phyloP scores from a whole-genome alignment of 2,888 invertebrate genomes.

The Julus scanicus region DNA sequence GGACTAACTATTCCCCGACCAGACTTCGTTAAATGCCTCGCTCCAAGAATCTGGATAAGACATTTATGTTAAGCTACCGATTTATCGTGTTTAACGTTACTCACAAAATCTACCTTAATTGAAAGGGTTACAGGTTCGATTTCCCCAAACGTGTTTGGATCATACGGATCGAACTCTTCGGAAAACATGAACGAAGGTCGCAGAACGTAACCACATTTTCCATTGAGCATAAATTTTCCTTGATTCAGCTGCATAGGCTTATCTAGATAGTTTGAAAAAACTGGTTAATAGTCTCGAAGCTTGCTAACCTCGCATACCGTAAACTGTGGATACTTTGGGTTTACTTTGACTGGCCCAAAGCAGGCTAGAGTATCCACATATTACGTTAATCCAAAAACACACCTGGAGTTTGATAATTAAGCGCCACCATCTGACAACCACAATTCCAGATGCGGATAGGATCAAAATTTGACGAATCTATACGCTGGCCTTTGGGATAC shows the following conservation, averaged over 20 bases:
- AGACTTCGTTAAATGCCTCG: constrained; percentile 84
- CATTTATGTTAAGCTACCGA: not conserved
- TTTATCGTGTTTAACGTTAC: too few species aligned
- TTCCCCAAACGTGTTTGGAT: constrained; percentile 73
- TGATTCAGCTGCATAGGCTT: constrained; percentile 96
- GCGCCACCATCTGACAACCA: constrained; percentile 96
- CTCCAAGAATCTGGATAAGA: constrained; percentile 78
- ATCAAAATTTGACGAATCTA: constrained; percentile 97
- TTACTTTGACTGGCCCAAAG: too few species aligned
- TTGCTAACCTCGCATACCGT: too few species aligned
- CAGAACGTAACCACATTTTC: constrained; percentile 89
- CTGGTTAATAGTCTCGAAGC: not conserved
- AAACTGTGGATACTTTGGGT: too few species aligned
- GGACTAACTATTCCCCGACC: constrained; percentile 88
- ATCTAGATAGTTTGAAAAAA: constrained; percentile 69
- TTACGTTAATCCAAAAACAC: constrained; percentile 48
- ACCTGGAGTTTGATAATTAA: constrained; percentile 93
- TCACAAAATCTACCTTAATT: constrained; percentile 71
- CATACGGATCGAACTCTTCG: constrained; percentile 82
- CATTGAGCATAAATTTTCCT: constrained; percentile 92
- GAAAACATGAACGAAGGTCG: constrained; percentile 89
- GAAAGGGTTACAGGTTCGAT: constrained; percentile 74
- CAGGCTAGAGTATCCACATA: too few species aligned
- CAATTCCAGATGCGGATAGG: constrained; percentile 95
- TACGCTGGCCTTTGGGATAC: constrained; percentile 88